These are phyloP conservation scores for Hypena proboscidalis DNA, from an alignment of 2,888 invertebrate species.

Conservation along the genomic window DNA sequence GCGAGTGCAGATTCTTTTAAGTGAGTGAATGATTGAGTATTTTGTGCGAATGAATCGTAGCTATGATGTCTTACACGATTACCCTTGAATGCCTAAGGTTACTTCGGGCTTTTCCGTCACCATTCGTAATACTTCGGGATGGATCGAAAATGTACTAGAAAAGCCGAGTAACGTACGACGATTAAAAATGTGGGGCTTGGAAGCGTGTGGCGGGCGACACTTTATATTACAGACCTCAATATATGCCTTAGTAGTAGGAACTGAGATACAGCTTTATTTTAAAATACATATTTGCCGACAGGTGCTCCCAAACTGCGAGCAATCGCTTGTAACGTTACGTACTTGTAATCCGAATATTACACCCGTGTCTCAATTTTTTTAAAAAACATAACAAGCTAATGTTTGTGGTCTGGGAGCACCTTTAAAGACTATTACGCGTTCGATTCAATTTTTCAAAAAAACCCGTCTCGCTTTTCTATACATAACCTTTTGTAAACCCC, in stretches of 20 bases:
- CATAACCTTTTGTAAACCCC: no score
- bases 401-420: no score
- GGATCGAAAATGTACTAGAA: constrained; percentile 14
- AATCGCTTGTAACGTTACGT: no score
- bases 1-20: constrained; percentile 19
- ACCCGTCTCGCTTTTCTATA: no score
- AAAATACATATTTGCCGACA: neutral
- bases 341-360: no score
- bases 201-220: constrained; percentile 32
- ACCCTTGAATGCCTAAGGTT: constrained; percentile 38
- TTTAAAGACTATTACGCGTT: no score
- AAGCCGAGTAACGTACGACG: constrained; percentile 11
- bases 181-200: constrained; percentile 24
- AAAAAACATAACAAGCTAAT: no score
- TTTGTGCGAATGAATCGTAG: constrained; percentile 32
- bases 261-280: constrained; percentile 2
- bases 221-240: neutral
- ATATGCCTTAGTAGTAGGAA: constrained; percentile 8
- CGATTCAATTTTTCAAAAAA: no score
- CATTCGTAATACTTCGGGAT: constrained; percentile 18
- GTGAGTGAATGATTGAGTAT: constrained; percentile 42
- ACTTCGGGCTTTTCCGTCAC: constrained; percentile 24
- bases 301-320: neutral
- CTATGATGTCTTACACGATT: constrained; percentile 40
- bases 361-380: no score